phyloP scores from a whole-genome alignment of 2,797 vertebrate species.

The Centropyge bicolor region DNA sequence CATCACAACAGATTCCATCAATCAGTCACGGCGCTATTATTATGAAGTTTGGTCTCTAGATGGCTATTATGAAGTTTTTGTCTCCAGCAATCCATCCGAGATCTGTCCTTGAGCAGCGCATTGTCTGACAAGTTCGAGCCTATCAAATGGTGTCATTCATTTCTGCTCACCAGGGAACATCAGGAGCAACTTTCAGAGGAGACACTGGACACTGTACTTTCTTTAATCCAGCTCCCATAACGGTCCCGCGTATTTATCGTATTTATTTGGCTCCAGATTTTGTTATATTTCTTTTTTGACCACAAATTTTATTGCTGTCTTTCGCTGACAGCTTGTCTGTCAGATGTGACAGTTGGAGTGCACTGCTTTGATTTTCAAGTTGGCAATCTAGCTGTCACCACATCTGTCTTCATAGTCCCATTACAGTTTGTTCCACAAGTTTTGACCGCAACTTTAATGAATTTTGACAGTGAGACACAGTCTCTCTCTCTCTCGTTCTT shows the following conservation, averaged over 20 bases:
- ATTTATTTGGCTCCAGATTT: background rate
- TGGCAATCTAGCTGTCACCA: constrained; percentile 42
- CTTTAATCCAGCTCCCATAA: constrained; percentile 19
- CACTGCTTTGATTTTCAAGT: constrained; percentile 50
- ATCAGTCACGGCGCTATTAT: constrained; percentile 50
- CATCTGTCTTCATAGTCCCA: constrained; percentile 39
- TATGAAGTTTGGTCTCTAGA: constrained; percentile 47
- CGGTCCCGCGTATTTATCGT: background rate
- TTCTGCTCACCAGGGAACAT: constrained; percentile 39
- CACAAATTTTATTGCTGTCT: constrained; percentile 33
- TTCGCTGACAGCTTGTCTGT: constrained; percentile 58
- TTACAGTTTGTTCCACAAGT: constrained; percentile 43
- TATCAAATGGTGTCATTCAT: constrained; percentile 58
- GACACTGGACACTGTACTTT: background rate
- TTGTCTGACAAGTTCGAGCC: constrained; percentile 54
- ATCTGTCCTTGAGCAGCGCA: constrained; percentile 48
- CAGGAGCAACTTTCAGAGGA: constrained; percentile 30
- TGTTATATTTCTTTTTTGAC: constrained; percentile 6
- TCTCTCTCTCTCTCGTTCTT: too few species aligned
- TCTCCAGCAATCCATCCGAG: constrained; percentile 46
- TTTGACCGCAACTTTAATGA: constrained; percentile 6
- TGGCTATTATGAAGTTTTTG: constrained; percentile 53
- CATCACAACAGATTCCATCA: constrained; percentile 44
- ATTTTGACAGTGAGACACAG: constrained; percentile 23
- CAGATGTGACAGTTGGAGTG: constrained; percentile 40